Evolutionary conservation across 2,888 invertebrate genomes (phyloP), one percentile per base, ranked within the genome.

Genomic region (Acleris laterana): DNA sequence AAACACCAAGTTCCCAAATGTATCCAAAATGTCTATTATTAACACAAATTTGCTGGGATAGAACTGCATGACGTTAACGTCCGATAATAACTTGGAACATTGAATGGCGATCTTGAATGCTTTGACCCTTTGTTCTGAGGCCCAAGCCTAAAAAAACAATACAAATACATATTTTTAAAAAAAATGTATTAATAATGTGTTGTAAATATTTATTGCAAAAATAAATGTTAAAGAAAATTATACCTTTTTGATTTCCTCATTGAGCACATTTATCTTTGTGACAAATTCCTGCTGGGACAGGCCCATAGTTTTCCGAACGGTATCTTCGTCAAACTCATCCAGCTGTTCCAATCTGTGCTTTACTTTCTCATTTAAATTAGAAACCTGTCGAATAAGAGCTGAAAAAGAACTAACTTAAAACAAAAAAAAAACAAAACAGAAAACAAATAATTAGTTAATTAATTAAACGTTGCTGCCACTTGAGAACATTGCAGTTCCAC

Each of bases 21-120:
- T 97, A 85, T 99, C 99, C 73, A 99, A 93, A 74, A 99, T 97
- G 85, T 99, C 99, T 13, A 98, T 98, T 63, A 99, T 96, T 17
- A 99, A 94, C 44, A 99, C 98, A 94, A 98, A 99, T 93, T 99
- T 99, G 88, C 98, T 98, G 0, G 99, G 99, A 93, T 99, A 99
- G 89, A 99, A 99, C 77, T 97, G 96, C 82, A 98, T 95, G 0
- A 97, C 98, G 65, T 95, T 96, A 3, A 97, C 96, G 83, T 99
- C 98, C 2, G 97, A 96, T 62, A 99, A 90, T 77, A 99, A 93
- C 90, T 99, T 99, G 46, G 99, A 97, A 89, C 99, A 98, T 94
- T 99, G 99, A 74, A 99, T 99, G 1, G 96, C 98, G 80, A 99
- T 99, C 94, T 99, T 99, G 48, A 99, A 94, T 5, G 99, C 97